These are phyloP conservation scores for Cryptophagus acutangulus DNA, from an alignment of 2,888 invertebrate species.

Conservation along the genomic window DNA sequence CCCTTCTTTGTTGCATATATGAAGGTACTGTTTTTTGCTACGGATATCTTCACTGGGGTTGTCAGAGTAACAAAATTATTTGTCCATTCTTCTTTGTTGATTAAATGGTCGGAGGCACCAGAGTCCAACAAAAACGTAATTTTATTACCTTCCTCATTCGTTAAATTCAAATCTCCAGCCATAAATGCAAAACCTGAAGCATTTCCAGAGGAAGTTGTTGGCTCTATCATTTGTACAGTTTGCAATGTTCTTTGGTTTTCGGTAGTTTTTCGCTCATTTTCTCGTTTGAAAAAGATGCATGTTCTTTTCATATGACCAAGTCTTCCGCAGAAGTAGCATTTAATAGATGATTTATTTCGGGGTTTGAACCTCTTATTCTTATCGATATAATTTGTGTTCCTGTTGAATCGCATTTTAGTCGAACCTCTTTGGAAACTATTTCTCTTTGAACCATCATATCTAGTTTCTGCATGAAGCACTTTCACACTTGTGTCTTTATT, in stretches of 20 bases:
- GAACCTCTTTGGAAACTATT: too few species aligned
- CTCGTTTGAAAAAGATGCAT: slow-evolving; percentile 2
- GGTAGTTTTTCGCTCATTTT: background rate
- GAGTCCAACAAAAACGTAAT: slow-evolving; percentile 23
- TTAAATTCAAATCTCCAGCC: too few species aligned
- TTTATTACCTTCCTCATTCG: too few species aligned
- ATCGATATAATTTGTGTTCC: too few species aligned
- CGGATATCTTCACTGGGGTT: slow-evolving; percentile 14
- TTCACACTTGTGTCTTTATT: background rate
- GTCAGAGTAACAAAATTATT: slow-evolving; percentile 23
- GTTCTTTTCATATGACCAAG: slow-evolving; percentile 9
- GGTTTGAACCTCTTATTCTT: too few species aligned
- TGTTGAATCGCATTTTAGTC: too few species aligned
- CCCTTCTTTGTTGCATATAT: slow-evolving; percentile 11
- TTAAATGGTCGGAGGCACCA: slow-evolving; percentile 25
- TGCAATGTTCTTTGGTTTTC: too few species aligned
- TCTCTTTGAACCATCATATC: too few species aligned
- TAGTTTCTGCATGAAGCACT: background rate
- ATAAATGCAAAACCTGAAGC: slow-evolving; percentile 12
- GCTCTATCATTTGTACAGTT: too few species aligned
- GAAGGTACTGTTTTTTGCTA: slow-evolving; percentile 13
- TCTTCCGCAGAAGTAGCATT: slow-evolving; percentile 8
- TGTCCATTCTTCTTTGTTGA: too few species aligned
- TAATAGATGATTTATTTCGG: too few species aligned
- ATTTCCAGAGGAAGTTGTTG: too few species aligned